A percentile compares a stretch with the other conserved stretches of the same genome.
These are phyloP conservation scores for Ephestia elutella DNA, from an alignment of 1,140 invertebrate species.

Conservation along the genomic window DNA sequence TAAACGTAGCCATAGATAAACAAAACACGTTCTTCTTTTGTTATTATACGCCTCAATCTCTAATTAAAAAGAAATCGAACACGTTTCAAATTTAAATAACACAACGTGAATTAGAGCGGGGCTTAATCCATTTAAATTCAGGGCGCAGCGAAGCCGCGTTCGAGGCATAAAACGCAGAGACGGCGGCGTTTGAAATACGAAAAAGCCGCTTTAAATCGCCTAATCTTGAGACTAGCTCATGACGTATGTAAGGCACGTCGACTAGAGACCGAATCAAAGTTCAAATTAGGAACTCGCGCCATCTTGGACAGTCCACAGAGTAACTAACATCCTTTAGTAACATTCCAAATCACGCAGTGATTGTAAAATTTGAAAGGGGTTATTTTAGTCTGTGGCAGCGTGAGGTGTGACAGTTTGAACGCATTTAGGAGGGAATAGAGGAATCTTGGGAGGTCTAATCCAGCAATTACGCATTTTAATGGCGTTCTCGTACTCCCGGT, in stretches of 20 bases:
- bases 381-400: slow-evolving; percentile 27
- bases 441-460: slow-evolving; percentile 71
- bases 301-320: slow-evolving; percentile 45
- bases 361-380: neutral
- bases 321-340: slow-evolving; percentile 16
- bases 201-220: slow-evolving; percentile 65
- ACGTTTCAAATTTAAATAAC: slow-evolving; percentile 47
- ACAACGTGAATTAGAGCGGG: slow-evolving; percentile 21
- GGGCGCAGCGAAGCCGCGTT: slow-evolving; percentile 28
- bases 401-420: slow-evolving; percentile 36
- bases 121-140: slow-evolving; percentile 56
- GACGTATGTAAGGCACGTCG: slow-evolving; percentile 65
- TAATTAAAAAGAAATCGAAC: slow-evolving; percentile 34
- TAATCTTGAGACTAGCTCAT: slow-evolving; percentile 67
- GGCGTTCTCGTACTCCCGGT: slow-evolving; percentile 50
- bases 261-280: slow-evolving; percentile 29
- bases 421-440: slow-evolving; percentile 45
- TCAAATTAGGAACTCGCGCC: slow-evolving; percentile 43
- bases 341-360: slow-evolving; percentile 6
- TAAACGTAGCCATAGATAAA: too few species aligned
- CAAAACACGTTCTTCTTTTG: too few species aligned
- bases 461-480: slow-evolving; percentile 73
- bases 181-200: slow-evolving; percentile 52
- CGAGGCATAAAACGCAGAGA: slow-evolving; percentile 53
- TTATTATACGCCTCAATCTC: neutral